Conservation (phyloP, 2,797 vertebrate species). For the Enteromius argenteus region DNA sequence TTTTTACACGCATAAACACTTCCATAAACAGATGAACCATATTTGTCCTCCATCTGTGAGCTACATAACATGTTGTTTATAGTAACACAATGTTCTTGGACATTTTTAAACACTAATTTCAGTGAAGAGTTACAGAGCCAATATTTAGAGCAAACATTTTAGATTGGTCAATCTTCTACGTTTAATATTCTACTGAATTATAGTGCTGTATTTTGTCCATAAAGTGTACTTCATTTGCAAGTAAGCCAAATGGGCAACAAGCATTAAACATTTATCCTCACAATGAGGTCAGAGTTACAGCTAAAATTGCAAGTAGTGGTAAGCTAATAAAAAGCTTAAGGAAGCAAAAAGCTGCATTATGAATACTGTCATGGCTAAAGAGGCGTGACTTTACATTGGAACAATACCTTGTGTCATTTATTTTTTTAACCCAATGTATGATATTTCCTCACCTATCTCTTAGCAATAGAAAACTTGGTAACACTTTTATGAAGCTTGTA, state of each 20-base stretch:
- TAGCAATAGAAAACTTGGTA: not conserved
- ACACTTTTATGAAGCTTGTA: too few relatives aligned
- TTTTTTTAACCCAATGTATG: not conserved
- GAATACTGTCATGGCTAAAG: not conserved
- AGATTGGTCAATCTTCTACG: not conserved
- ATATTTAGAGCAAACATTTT: not conserved
- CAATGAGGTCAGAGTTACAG: not conserved
- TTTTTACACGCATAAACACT: not conserved
- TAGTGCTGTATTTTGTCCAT: not conserved
- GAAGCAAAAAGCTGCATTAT: not conserved
- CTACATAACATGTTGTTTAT: slow-evolving; percentile 9
- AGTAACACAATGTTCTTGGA: slow-evolving; percentile 20
- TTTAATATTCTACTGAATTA: slow-evolving; percentile 1
- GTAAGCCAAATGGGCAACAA: not conserved
- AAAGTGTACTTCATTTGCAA: not conserved
- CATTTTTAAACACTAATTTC: not conserved
- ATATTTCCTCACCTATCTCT: not conserved
- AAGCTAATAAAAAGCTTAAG: not conserved
- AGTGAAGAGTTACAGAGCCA: not conserved
- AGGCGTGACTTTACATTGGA: not conserved
- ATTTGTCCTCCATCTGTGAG: not conserved
- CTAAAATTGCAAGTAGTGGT: not conserved
- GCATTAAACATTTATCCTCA: not conserved
- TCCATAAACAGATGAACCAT: slow-evolving; percentile 9
- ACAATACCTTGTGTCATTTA: not conserved